Percentiles rank a stretch among this genome's conserved stretches.
Evolutionary conservation across 2,888 invertebrate genomes (phyloP).

Genomic region (Plemyria rubiginata): DNA sequence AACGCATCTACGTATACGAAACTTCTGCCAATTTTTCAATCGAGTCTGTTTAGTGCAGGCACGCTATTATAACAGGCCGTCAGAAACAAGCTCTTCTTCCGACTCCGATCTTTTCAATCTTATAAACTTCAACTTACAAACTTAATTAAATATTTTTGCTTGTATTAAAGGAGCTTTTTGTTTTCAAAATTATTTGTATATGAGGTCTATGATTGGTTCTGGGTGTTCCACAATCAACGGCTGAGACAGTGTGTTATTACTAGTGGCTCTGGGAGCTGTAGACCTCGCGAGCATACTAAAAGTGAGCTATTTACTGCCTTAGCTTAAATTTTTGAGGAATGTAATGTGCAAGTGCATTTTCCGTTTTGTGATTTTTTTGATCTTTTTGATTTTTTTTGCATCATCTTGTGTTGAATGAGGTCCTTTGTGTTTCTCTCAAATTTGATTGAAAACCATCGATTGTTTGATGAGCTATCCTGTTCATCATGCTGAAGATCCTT

Average conservation of each 20-base stretch:
- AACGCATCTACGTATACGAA: background rate
- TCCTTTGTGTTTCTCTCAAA: no score
- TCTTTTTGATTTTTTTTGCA: no score
- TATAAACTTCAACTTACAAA: background rate
- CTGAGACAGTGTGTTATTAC: conserved; percentile 5
- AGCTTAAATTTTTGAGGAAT: no score
- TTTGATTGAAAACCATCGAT: no score
- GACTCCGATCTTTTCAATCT: background rate
- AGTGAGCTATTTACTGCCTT: no score
- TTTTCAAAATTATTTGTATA: background rate
- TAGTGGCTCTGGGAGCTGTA: no score
- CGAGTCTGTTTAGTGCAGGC: background rate
- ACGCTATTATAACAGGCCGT: background rate
- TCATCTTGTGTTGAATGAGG: no score
- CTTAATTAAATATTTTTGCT: background rate
- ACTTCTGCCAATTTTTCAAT: conserved; percentile 14
- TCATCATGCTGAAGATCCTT: no score
- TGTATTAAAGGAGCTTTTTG: background rate
- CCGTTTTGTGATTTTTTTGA: no score
- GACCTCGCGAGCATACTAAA: no score
- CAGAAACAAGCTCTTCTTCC: background rate
- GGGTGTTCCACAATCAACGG: background rate
- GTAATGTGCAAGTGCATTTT: no score
- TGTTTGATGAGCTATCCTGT: no score
- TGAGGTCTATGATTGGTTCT: background rate